Evolutionary conservation across 2,797 vertebrate species (phyloP).

Genomic region (Thunnus albacares): DNA sequence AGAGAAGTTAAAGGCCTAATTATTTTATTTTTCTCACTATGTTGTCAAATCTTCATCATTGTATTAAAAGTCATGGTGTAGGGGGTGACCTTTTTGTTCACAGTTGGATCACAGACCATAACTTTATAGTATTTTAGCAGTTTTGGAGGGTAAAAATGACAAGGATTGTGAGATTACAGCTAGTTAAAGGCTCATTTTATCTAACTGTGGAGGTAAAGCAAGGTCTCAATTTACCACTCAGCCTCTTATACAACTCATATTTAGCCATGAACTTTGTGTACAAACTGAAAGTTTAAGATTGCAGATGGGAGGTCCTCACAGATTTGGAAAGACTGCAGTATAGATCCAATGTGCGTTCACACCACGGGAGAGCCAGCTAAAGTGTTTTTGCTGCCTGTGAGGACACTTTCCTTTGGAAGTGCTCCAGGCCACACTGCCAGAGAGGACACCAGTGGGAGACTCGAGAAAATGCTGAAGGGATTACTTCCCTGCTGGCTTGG

Average conservation of each 20-base stretch:
- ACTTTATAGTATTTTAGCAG: background rate
- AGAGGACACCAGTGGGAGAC: background rate
- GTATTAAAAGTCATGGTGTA: no score
- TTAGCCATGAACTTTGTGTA: background rate
- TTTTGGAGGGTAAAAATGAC: background rate
- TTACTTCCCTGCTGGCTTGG: background rate
- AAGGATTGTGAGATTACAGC: no score
- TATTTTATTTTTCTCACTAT: no score
- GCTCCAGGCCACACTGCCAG: background rate
- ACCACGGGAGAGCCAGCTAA: background rate
- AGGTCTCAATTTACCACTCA: background rate
- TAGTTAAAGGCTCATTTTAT: background rate
- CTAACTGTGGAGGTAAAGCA: background rate
- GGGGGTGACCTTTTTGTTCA: no score
- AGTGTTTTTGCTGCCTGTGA: background rate
- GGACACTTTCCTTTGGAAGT: background rate
- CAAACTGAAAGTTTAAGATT: background rate
- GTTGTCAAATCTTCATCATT: no score
- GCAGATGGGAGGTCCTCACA: background rate
- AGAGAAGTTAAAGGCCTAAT: no score
- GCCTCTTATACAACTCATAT: background rate
- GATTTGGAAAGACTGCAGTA: background rate
- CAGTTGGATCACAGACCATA: no score
- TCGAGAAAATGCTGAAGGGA: background rate
- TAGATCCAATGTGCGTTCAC: background rate